Conservation (phyloP, 2,797 vertebrate species). For the Saxicola maurus region DNA sequence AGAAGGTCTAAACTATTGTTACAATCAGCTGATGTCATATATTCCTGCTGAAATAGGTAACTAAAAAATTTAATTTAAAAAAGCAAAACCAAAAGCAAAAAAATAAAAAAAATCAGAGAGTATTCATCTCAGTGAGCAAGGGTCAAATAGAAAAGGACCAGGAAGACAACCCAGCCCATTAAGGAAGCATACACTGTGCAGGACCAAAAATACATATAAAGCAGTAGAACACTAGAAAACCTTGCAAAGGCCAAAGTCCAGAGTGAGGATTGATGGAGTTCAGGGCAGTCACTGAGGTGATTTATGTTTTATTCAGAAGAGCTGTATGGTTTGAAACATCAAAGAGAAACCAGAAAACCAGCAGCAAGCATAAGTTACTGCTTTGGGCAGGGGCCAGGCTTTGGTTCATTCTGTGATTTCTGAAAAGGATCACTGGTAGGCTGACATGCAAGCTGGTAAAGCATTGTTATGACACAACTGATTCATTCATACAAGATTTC, state of each 20-base stretch:
- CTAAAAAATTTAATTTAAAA: not conserved
- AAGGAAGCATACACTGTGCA: not conserved
- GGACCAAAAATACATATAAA: not conserved
- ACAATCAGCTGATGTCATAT: not conserved
- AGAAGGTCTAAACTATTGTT: not conserved
- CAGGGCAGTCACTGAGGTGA: rapidly evolving
- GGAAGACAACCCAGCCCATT: not conserved
- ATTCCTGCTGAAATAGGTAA: not conserved
- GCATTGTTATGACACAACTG: not conserved
- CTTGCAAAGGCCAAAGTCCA: not conserved
- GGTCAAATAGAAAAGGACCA: not conserved
- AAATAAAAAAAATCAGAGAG: not conserved
- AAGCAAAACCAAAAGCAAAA: not conserved
- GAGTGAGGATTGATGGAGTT: not conserved
- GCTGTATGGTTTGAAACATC: not conserved
- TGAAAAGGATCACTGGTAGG: not conserved
- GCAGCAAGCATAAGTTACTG: not conserved
- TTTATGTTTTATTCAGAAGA: not conserved
- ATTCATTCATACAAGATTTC: not conserved
- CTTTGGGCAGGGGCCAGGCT: not conserved
- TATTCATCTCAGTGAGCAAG: not conserved
- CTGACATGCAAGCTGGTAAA: not conserved
- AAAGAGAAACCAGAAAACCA: not conserved
- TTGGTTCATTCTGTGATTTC: not conserved
- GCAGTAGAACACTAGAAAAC: not conserved